Evolutionary conservation across 2,888 invertebrate genomes (phyloP).

Genomic region (Diplolepis rosae): DNA sequence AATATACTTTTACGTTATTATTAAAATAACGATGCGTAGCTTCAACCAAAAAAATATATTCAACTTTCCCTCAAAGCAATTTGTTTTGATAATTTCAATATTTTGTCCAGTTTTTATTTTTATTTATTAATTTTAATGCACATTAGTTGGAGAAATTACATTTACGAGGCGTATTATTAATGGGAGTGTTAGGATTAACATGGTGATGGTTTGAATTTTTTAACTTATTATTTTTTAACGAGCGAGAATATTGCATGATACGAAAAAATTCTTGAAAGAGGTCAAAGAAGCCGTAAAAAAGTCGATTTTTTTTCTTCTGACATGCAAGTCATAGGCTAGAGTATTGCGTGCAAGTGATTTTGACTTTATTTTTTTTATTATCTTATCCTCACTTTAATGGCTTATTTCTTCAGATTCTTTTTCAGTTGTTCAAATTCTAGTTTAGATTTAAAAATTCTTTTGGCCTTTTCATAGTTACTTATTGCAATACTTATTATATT

Average conservation of each 20-base stretch:
- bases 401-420: background rate
- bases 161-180: background rate
- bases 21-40: conserved; percentile 9
- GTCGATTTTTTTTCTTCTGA: background rate
- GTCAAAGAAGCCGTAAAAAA: conserved; percentile 11
- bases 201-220: background rate
- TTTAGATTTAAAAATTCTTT: background rate
- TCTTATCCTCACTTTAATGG: background rate
- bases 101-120: background rate
- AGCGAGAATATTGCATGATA: background rate
- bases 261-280: background rate
- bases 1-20: conserved; percentile 4
- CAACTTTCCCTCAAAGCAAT: conserved; percentile 3
- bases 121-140: background rate
- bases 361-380: background rate
- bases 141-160: background rate
- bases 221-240: background rate
- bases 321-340: background rate
- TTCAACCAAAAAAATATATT: background rate
- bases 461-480: background rate
- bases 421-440: background rate
- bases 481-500: no score
- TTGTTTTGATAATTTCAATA: background rate
- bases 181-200: background rate
- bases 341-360: conserved; percentile 7